Evolutionary conservation across 2,113 vertebrate species (phyloP), one percentile per base, ranked within the genome.

Genomic region (Phylloscopus whistleri): DNA sequence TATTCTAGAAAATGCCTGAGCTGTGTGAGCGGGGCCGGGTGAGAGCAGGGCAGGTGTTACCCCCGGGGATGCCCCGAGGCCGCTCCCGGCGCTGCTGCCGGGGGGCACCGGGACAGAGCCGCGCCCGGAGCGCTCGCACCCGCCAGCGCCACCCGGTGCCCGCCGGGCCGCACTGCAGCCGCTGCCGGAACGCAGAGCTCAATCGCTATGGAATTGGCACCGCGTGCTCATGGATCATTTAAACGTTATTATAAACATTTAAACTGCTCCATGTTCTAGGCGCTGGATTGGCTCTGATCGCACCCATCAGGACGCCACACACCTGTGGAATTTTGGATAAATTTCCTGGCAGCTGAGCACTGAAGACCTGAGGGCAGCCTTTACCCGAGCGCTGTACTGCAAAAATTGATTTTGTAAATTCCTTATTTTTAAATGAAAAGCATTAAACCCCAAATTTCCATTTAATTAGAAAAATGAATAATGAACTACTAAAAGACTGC

Each of bases 181-280:
- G 6, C 19, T 9, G 48, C 48, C 11, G 23, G 19, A 12, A 9
- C 28, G 56, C 56, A 2, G 28, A 9, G 8, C 78, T 30, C 69
- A 19, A 2, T 2, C 15, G 37, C 4, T 0, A 1, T 0, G 6
- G 11, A 8, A 33, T 0, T 0, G 3, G 1, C 28, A 59, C n/a
- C 2, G 1, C 18, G 3, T 21, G 16, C 20, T 4, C 9, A 16
- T 0, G 11, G 37, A 3, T 4, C 7, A 39, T 39, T 12, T 28
- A 41, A 48, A 18, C 39, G 14, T 14, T 2, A 8, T 1, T 30
- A 23, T 16, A 52, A 73, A 51, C 41, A 7, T 17, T 59, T 14
- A 28, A 31, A n/a, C 6, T 6, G 53, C 56, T 74, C 19, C 48
- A 2, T 9, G 2, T 35, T 49, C 41, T 16, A n/a, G 19, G 19